phyloP scores from a whole-genome alignment of 1,140 invertebrate genomes.

The Tetranychus urticae region DNA sequence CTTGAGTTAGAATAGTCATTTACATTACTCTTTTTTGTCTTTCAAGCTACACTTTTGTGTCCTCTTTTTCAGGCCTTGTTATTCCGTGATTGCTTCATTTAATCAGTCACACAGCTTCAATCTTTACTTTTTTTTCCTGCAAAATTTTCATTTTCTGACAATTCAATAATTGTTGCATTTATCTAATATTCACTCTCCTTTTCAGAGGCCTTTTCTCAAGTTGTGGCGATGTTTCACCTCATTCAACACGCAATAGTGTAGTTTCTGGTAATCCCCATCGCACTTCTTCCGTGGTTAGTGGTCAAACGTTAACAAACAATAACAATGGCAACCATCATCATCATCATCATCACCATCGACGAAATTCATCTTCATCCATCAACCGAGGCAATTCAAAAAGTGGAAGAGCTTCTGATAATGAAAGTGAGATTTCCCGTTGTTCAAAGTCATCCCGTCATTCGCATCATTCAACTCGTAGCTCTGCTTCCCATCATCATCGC shows the following conservation, averaged over 20 bases:
- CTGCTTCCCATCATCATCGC: background rate
- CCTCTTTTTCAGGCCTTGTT: background rate
- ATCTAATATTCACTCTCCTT: conserved; percentile 13
- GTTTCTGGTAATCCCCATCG: background rate
- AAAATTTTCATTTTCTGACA: background rate
- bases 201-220: conserved; percentile 17
- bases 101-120: background rate
- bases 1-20: background rate
- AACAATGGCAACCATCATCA: background rate
- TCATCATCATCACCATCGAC: conserved; percentile 1
- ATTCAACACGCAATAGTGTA: conserved; percentile 24
- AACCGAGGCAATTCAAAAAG: background rate
- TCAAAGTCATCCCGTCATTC: conserved; percentile 45
- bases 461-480: conserved; percentile 33
- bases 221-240: conserved; percentile 19
- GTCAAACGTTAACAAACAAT: background rate
- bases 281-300: no score
- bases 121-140: background rate
- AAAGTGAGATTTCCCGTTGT: conserved; percentile 57
- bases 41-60: background rate
- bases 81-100: background rate
- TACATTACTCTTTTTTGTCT: background rate
- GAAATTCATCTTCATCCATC: conserved; percentile 6
- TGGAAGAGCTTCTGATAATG: conserved; percentile 43
- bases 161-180: conserved; percentile 15